phyloP scores from a whole-genome alignment of 2,113 vertebrate genomes.

The Symphodus melops region DNA sequence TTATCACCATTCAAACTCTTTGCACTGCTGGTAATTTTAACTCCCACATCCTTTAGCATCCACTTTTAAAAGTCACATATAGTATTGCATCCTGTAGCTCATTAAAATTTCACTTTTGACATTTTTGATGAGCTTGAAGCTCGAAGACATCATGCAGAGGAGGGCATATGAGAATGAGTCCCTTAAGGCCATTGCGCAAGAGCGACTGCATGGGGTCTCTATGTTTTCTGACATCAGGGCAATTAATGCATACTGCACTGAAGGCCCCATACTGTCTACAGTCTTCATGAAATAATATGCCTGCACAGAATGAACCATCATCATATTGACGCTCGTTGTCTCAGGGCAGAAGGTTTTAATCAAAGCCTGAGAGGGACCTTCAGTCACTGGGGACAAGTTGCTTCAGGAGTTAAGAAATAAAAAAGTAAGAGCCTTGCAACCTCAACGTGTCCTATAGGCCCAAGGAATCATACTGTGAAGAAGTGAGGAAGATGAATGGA shows the following conservation, averaged over 20 bases:
- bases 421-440: constrained; percentile 52
- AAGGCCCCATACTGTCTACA: constrained; percentile 56
- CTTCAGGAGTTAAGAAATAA: constrained; percentile 66
- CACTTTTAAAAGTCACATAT: constrained; percentile 63
- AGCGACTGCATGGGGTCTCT: constrained; percentile 61
- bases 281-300: constrained; percentile 47
- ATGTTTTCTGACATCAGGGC: constrained; percentile 60
- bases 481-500: constrained; percentile 56
- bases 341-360: constrained; percentile 73
- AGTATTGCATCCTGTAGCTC: constrained; percentile 72
- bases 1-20: constrained; percentile 21
- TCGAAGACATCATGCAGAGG: constrained; percentile 60
- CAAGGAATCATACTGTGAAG: constrained; percentile 50
- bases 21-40: constrained; percentile 32
- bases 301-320: constrained; percentile 56
- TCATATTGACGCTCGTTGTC: constrained; percentile 62
- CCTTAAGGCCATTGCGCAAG: constrained; percentile 67
- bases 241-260: constrained; percentile 65
- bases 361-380: constrained; percentile 66
- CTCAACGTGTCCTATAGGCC: constrained; percentile 43
- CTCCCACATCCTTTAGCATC: constrained; percentile 56
- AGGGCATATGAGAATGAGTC: constrained; percentile 58
- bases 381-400: constrained; percentile 70
- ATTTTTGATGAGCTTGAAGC: constrained; percentile 62
- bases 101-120: constrained; percentile 75